Evolutionary conservation across 2,888 invertebrate genomes (phyloP), one percentile per base, ranked within the genome.

Genomic region (Trachelus tabidus): DNA sequence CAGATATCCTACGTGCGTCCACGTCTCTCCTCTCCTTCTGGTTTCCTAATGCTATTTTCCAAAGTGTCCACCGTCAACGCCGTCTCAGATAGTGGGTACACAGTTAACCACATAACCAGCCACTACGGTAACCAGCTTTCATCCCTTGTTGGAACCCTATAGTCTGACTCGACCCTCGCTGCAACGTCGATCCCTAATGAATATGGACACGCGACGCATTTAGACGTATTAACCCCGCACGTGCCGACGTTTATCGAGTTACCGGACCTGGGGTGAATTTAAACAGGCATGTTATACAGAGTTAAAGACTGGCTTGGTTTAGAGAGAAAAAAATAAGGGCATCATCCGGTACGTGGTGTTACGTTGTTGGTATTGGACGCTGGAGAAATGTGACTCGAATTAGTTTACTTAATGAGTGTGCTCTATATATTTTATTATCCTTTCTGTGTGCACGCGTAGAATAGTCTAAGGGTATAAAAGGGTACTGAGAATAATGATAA

Each of bases 201-300:
- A 89, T 85, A 85, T 86, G 87, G 87, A 87, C 91, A 91, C 87
- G 91, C 91, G 83, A 91, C 85, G 87, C 89, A 88, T 90, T 89
- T 87, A 80, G 83, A 82, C 77, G 83, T 88, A 89, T 89, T 89
- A 89, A 87, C 84, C 82, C 84, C 85, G 85, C 84, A 81, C 81
- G 81, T 81, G 81, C 76, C 79, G 71, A 68, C 79, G 79, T 79
- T 81, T 79, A 80, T 80, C 81, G 75, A 78, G 76, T 78, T 75
- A 76, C 69, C 75, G 76, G 79, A 74, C 74, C 35, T 34, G 34
- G 35, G 74, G 34, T 71, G 71, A 31, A 56, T 56, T 56, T 56
- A 56, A 56, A 56, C 56, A 15, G 56, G 56, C 56, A 56, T 23
- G 56, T 56, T 56, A 56, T 56, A 56, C 56, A 23, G 56, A 56